Evolutionary conservation across 2,888 invertebrate species (phyloP).

Genomic region (Brenthis hecate): DNA sequence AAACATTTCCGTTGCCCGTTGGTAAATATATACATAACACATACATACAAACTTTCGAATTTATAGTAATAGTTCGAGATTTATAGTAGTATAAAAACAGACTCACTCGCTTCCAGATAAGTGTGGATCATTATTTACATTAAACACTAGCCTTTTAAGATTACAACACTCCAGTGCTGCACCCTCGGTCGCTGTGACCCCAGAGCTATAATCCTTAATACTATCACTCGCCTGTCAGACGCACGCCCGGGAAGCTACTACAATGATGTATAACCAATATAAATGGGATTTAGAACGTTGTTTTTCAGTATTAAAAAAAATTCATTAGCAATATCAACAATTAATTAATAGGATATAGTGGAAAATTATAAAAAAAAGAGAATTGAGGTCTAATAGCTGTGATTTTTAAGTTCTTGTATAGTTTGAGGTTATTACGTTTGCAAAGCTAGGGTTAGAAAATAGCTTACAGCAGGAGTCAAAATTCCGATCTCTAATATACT

Average conservation of each 20-base stretch:
- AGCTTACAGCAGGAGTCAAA: no score
- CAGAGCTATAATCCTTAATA: conserved; percentile 48
- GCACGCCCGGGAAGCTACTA: conserved; percentile 39
- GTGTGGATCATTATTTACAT: conserved; percentile 26
- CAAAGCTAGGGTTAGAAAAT: no score
- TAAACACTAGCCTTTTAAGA: conserved; percentile 34
- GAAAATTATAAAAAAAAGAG: no score
- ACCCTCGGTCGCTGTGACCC: conserved; percentile 39
- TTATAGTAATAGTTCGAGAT: neutral
- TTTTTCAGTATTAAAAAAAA: neutral
- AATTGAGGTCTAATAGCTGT: no score
- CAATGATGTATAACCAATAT: conserved; percentile 22
- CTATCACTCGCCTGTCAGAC: conserved; percentile 51
- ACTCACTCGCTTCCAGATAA: conserved; percentile 10
- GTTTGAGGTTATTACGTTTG: no score
- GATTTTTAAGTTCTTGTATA: no score
- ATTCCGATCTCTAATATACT: no score
- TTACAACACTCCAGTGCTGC: conserved; percentile 38
- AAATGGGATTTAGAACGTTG: neutral
- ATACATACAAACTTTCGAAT: neutral
- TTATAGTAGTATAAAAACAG: neutral
- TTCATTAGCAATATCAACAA: no score
- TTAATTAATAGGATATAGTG: no score
- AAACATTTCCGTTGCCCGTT: no score
- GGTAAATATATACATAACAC: neutral